Evolutionary conservation across 2,888 invertebrate species (phyloP), one percentile per base, ranked within the genome.

Genomic region (Mesodorylaimus sp.): DNA sequence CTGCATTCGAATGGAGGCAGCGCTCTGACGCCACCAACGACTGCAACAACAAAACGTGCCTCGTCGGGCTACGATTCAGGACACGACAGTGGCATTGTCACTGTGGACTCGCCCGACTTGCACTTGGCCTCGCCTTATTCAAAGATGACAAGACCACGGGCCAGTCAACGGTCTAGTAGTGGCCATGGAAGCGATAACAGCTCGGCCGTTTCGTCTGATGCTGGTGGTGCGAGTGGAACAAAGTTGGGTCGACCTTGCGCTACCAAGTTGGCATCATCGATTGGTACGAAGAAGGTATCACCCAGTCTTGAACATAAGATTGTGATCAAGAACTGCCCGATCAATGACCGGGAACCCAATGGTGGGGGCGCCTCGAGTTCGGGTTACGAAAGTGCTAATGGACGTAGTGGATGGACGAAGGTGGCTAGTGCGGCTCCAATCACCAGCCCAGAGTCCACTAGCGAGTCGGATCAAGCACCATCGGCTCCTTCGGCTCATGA

Each of bases 341-440:
- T n/a, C 45, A 16, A 46, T 38, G 54, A 50, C 32, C 52, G 52
- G 7, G 55, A 58, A 44, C 48, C n/a, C n/a, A n/a, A n/a, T n/a
- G n/a, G n/a, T n/a, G n/a, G 62, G 50, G 58, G 60, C 49, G 53
- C 62, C 56, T 54, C 60, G 65, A 85, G 83, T 61, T 74, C 74
- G 45, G 88, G 88, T 1, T 88, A 87, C 62, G 88, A 88, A 63
- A 86, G 85, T 60, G 58, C 50, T 23, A 56, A 57, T 19, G 60
- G 61, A 29, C 64, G 62, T 50, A 59, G 58, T 49, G 51, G 51
- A 5, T 58, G n/a, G n/a, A n/a, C n/a, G n/a, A n/a, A n/a, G n/a
- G n/a, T n/a, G n/a, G n/a, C n/a, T n/a, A n/a, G 59, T 51, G 62
- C 61, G 51, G 63, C 61, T 44, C 55, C 59, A 23, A 58, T 56